phyloP scores from a whole-genome alignment of 2,888 invertebrate genomes.

The Homarus gammarus region DNA sequence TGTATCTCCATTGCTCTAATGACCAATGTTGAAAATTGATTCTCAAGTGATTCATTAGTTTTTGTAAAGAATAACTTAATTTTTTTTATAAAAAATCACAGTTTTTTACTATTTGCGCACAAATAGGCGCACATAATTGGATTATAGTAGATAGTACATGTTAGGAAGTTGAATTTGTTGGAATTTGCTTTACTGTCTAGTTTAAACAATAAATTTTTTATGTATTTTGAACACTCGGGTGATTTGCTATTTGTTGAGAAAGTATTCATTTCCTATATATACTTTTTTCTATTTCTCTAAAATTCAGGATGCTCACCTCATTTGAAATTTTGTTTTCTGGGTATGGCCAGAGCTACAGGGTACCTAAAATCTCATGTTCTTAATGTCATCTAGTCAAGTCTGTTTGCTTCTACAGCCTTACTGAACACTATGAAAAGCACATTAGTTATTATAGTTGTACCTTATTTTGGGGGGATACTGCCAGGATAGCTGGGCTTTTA shows the following conservation, averaged over 20 bases:
- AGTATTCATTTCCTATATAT: not conserved
- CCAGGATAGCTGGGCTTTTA: slow-evolving; percentile 4
- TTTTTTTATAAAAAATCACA: not conserved
- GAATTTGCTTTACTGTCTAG: not conserved
- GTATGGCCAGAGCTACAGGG: slow-evolving; percentile 45
- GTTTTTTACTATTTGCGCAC: too few relatives aligned
- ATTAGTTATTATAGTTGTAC: not conserved
- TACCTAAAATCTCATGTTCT: slow-evolving; percentile 46
- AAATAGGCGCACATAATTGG: too few relatives aligned
- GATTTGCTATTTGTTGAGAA: not conserved
- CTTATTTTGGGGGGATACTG: not conserved
- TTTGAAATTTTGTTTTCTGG: slow-evolving; percentile 9
- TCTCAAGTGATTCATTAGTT: not conserved
- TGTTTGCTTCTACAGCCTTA: not conserved
- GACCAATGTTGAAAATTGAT: not conserved
- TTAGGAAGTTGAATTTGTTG: too few relatives aligned
- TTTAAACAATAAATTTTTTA: not conserved
- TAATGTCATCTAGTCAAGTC: slow-evolving; percentile 31
- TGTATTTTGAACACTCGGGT: not conserved
- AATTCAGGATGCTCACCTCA: not conserved
- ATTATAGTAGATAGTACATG: too few relatives aligned
- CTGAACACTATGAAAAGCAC: not conserved
- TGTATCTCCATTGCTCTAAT: not conserved
- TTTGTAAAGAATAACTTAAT: not conserved
- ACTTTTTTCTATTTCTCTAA: not conserved